Evolutionary conservation across 2,888 invertebrate genomes (phyloP), one percentile per base, ranked within the genome.

Genomic region (Ormyrus rosae): DNA sequence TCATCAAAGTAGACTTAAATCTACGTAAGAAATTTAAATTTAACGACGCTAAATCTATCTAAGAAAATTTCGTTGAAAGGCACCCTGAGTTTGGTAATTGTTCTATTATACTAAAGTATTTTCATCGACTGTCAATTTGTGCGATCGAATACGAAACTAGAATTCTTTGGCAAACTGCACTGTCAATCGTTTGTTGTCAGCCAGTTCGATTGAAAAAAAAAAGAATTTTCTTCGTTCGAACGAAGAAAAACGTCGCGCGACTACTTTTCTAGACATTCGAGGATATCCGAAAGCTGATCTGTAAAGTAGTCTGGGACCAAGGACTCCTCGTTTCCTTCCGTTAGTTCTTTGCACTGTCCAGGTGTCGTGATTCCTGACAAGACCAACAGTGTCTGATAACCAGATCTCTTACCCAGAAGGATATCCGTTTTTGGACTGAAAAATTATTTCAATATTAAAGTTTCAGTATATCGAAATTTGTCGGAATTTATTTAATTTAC

Each of bases 311-410:
- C 89, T 1, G 92, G 92, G 60, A 92, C 85, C 11, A 91, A 86
- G 3, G 86, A 80, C 64, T 85, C 80, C 10, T 88, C 85, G 86
- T 79, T 64, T 85, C 80, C 10, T 88, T 85, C 0, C 55, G 55
- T 50, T 78, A 63, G 10, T 83, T 85, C 10, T 53, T 74, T 92
- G 93, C 93, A 45, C 88, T 84, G 34, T 90, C 86, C 0, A 95
- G 92, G 84, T 95, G 91, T 91, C 7, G 96, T 96, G 9, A 97
- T 95, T 9, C 98, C 98, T 6, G 96, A 94, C 65, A 97, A 91
- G 0, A 99, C 98, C 7, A 98, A 92, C n/a, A 98, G 91, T 0
- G 98, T 97, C 90, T 95, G 94, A 88, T 98, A 95, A 4, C 97
- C 97, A 90, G 97, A 97, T 83, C 95, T 93, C 51, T 95, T 95